Base-by-base conservation (phyloP, 2,797 vertebrate species). In the Pipistrellus pygmaeus region DNA sequence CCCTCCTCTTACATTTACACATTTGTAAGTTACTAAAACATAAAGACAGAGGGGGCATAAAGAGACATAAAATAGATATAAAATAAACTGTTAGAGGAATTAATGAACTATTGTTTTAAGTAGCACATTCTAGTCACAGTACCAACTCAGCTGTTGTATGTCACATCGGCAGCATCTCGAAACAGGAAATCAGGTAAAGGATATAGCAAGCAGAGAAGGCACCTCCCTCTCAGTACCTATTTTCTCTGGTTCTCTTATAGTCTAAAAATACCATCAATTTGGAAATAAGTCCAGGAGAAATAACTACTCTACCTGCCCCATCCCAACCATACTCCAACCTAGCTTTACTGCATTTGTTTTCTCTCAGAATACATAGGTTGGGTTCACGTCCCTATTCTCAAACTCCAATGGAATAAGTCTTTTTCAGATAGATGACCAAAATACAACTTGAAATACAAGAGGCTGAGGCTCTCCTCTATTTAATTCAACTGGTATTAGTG, bases 21-120 rank as follows among this genome's bases (percentile, higher is more conserved):
- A 30, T 75, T 78, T 91, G 25, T 88, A 96, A 75, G 41, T 57
- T 76, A n/a, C 1, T n/a, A 10, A 8, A n/a, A 68, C 25, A 10
- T 53, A 83, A 82, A 92, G 72, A 32, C 8, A 81, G 35, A 51
- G 8, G 30, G 25, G 10, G 13, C 27, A 18, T 66, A 55, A 6
- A 13, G 17, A 71, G 35, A 32, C 21, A 68, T 21, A 21, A 71
- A 73, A 77, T 76, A 60, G 44, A 51, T 80, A 76, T 76, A 62
- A 91, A 83, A 1, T 38, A 93, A 85, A 35, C 21, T 86, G 38
- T 5, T 20, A 3, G 0, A 17, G 44, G 46, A 84, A 87, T 62
- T 53, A 75, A 89, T 25, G 46, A 93, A 9, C 8, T 75, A 23
- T n/a, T 27, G 14, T 84, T 77, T 81, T 51, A 75, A 88, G 62